Percentiles rank a stretch among this genome's conserved stretches.
phyloP scores from a whole-genome alignment of 2,797 vertebrate genomes.

The Coracias cyanogaster region DNA sequence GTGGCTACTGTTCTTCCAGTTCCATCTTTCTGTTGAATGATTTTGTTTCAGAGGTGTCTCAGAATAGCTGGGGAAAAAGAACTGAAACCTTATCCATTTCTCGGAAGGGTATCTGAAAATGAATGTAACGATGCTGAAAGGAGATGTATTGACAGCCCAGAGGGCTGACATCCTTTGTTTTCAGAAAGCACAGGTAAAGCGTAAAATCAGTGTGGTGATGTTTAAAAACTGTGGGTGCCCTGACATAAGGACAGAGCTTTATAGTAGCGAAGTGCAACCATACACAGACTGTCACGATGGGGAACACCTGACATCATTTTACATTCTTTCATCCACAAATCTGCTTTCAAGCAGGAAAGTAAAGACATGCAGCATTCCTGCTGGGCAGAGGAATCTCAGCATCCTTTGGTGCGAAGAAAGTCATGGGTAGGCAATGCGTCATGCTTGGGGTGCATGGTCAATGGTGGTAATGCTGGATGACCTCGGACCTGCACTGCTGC shows the following conservation, averaged over 20 bases:
- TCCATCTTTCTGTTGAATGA: constrained; percentile 11
- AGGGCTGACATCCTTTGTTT: not conserved
- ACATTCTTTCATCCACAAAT: not conserved
- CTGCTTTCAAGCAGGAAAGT: not conserved
- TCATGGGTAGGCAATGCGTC: fast-evolving
- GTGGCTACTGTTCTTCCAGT: constrained; percentile 27
- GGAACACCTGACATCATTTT: not conserved
- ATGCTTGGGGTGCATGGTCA: fast-evolving
- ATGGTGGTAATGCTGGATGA: not conserved
- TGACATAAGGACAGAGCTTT: not conserved
- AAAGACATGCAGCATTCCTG: not conserved
- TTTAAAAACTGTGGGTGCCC: not conserved
- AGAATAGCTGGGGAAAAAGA: not conserved
- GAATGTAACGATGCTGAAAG: not conserved
- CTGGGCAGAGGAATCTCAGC: not conserved
- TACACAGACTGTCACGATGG: not conserved
- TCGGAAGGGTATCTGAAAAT: not conserved
- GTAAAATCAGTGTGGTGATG: not conserved
- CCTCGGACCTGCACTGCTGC: not conserved
- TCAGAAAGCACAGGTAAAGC: not conserved
- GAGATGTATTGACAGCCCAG: not conserved
- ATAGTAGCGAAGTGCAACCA: not conserved
- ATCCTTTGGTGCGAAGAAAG: not conserved
- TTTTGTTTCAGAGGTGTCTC: constrained; percentile 7
- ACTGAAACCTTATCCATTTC: not conserved